Conservation (phyloP, 2,888 invertebrate genomes). For the Noctua fimbriata region DNA sequence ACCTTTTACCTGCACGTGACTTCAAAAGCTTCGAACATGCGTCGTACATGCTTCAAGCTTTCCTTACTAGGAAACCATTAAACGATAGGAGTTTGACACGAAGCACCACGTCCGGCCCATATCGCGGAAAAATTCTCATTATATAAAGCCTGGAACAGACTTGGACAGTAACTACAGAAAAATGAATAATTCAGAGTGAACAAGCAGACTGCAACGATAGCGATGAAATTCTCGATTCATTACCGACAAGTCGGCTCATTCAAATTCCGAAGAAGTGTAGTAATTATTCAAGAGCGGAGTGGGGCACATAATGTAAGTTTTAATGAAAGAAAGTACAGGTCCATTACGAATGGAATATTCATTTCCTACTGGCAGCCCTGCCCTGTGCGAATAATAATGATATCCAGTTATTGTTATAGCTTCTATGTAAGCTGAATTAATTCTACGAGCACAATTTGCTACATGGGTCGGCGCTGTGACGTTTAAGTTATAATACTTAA, state of each 20-base stretch:
- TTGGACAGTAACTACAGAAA: conserved; percentile 38
- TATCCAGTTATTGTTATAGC: conserved; percentile 80
- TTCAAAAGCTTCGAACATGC: conserved; percentile 54
- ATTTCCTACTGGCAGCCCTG: conserved; percentile 73
- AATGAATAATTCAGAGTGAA: conserved; percentile 64
- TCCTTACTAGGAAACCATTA: conserved; percentile 30
- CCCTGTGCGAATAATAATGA: conserved; percentile 76
- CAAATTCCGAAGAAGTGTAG: conserved; percentile 74
- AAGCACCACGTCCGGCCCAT: conserved; percentile 24
- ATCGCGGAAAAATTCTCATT: conserved; percentile 31
- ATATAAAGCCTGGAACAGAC: conserved; percentile 24
- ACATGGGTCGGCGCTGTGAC: conserved; percentile 73
- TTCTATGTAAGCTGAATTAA: conserved; percentile 80
- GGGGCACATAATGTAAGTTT: conserved; percentile 79
- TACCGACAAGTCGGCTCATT: conserved; percentile 70
- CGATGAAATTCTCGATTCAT: conserved; percentile 72
- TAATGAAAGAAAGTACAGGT: conserved; percentile 82
- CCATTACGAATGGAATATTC: conserved; percentile 81
- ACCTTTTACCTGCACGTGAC: conserved; percentile 55
- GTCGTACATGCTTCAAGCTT: conserved; percentile 34
- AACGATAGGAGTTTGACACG: conserved; percentile 47
- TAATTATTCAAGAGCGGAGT: conserved; percentile 78
- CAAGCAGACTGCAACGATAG: conserved; percentile 63
- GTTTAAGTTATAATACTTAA: conserved; percentile 76
- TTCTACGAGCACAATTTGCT: conserved; percentile 77